These are phyloP conservation scores for Epinotia nisella DNA, from an alignment of 2,888 invertebrate genomes.

Conservation along the genomic window DNA sequence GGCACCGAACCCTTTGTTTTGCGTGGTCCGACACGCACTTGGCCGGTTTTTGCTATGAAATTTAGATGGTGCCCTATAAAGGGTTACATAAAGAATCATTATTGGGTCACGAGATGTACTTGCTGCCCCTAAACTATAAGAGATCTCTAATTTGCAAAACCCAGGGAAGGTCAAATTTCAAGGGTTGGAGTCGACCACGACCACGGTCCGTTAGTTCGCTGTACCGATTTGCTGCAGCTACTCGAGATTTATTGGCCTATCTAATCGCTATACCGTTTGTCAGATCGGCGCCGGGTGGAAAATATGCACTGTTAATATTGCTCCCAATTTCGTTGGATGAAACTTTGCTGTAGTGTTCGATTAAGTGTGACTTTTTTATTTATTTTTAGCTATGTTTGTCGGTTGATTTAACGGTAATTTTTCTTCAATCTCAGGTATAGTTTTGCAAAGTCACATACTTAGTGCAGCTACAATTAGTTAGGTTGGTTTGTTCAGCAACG, in stretches of 20 bases:
- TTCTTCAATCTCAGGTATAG: too few relatives aligned
- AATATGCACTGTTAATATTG: slow-evolving; percentile 40
- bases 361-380: not conserved
- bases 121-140: slow-evolving; percentile 1
- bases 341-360: slow-evolving; percentile 2
- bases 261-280: slow-evolving; percentile 36
- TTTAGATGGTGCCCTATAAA: too few relatives aligned
- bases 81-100: not conserved
- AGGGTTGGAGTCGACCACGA: slow-evolving; percentile 25
- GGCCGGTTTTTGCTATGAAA: too few relatives aligned
- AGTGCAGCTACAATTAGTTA: too few relatives aligned
- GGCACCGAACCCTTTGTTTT: too few relatives aligned
- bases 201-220: slow-evolving; percentile 30
- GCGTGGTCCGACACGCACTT: too few relatives aligned
- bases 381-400: not conserved
- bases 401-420: not conserved
- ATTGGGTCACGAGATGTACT: not conserved
- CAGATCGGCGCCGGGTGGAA: slow-evolving; percentile 38
- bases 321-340: not conserved
- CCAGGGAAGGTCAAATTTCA: slow-evolving; percentile 3
- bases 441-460: too few relatives aligned
- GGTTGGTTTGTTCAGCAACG: too few relatives aligned
- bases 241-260: slow-evolving; percentile 42
- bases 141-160: slow-evolving; percentile 1
- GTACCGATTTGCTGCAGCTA: slow-evolving; percentile 32